Evolutionary conservation across 2,113 vertebrate genomes (phyloP).

Genomic region (Lynx canadensis): DNA sequence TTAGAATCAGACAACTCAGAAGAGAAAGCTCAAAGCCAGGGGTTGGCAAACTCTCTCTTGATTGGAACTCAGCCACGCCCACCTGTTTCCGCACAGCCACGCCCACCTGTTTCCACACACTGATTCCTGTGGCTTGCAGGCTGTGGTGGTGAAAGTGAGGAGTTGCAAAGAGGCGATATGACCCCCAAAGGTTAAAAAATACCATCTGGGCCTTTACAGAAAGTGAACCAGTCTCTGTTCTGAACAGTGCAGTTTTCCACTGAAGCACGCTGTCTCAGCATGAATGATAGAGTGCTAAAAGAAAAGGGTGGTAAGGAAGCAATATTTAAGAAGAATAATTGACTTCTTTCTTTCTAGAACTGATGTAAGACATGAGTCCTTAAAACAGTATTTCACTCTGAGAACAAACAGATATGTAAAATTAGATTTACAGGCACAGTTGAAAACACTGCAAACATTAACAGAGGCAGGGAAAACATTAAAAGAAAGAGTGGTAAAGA

Average conservation of each 20-base stretch:
- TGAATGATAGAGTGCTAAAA: background rate
- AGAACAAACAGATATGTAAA: background rate
- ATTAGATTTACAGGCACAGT: background rate
- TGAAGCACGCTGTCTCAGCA: background rate
- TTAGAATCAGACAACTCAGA: background rate
- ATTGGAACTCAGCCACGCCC: accelerated
- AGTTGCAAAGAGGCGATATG: background rate
- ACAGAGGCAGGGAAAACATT: background rate
- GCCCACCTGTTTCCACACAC: accelerated
- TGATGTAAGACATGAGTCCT: background rate
- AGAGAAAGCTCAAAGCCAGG: background rate
- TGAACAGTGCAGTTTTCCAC: background rate
- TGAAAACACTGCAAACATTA: background rate
- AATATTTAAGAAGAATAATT: background rate
- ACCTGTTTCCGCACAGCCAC: accelerated
- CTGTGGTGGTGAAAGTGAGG: accelerated
- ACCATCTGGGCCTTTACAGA: background rate
- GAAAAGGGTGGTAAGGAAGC: background rate
- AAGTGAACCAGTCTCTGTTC: background rate
- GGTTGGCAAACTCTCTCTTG: too few species aligned
- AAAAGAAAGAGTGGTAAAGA: background rate
- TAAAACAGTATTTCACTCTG: background rate
- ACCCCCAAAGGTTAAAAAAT: background rate
- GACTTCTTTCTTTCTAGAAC: background rate
- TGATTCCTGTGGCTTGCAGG: accelerated